Percentiles rank a stretch among this genome's conserved stretches.
These are phyloP conservation scores for Drosophila prostipennis DNA, from an alignment of 2,888 invertebrate species.

Conservation along the genomic window DNA sequence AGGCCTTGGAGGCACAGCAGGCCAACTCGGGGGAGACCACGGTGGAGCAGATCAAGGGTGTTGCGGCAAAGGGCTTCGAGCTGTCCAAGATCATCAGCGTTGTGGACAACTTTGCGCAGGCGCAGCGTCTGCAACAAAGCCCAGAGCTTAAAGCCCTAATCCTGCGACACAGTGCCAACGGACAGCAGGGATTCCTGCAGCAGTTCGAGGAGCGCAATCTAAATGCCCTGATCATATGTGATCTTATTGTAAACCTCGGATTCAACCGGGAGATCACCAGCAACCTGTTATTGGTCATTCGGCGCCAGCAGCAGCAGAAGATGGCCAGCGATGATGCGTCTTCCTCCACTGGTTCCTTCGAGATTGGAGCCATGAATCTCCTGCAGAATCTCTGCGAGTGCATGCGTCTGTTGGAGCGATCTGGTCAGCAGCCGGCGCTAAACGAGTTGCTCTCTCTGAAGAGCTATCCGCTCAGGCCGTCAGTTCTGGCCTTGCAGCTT, in stretches of 20 bases:
- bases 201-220: conserved; percentile 78
- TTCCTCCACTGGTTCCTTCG: conserved; percentile 19
- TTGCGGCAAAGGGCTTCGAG: conserved; percentile 86
- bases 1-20: conserved; percentile 62
- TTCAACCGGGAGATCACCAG: conserved; percentile 82
- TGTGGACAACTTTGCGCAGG: conserved; percentile 86
- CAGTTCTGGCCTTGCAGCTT: conserved; percentile 68
- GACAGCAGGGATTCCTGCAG: conserved; percentile 77
- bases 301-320: conserved; percentile 74
- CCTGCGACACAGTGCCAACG: conserved; percentile 72
- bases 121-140: conserved; percentile 74
- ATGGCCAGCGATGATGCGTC: conserved; percentile 24
- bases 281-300: conserved; percentile 80
- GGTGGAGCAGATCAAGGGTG: conserved; percentile 85
- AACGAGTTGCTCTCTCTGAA: conserved; percentile 73
- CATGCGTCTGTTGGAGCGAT: conserved; percentile 71
- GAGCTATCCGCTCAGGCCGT: conserved; percentile 74
- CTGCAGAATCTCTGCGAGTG: conserved; percentile 81
- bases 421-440: conserved; percentile 61
- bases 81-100: conserved; percentile 87
- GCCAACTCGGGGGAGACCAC: conserved; percentile 56
- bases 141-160: conserved; percentile 70
- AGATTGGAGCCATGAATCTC: conserved; percentile 78
- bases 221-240: conserved; percentile 80
- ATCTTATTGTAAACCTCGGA: conserved; percentile 81